Evolutionary conservation across 2,888 invertebrate genomes (phyloP).

Genomic region (Orthosia cruda): DNA sequence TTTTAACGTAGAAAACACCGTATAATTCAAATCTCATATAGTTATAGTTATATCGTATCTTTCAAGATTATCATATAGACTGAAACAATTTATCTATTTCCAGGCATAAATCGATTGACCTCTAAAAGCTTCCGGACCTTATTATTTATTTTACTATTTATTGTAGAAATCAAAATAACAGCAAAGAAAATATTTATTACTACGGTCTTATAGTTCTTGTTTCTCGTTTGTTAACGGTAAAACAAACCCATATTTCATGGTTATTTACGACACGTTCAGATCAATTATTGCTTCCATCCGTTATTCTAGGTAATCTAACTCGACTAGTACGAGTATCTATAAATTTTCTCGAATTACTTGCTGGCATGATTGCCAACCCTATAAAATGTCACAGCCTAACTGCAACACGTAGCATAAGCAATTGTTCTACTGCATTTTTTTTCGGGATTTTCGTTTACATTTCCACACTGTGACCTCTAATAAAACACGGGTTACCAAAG

Average conservation of each 20-base stretch:
- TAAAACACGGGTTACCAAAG: slow-evolving; percentile 66
- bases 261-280: slow-evolving; percentile 37
- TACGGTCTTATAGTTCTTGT: slow-evolving; percentile 2
- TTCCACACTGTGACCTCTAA: slow-evolving; percentile 50
- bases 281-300: slow-evolving; percentile 46
- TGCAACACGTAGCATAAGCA: too few species aligned
- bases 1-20: background rate
- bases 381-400: slow-evolving; percentile 42
- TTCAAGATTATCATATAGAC: background rate
- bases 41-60: background rate
- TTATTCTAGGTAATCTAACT: slow-evolving; percentile 50
- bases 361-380: slow-evolving; percentile 36
- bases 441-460: background rate
- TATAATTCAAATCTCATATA: background rate
- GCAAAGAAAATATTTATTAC: background rate
- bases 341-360: slow-evolving; percentile 35
- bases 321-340: slow-evolving; percentile 44
- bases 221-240: slow-evolving; percentile 19
- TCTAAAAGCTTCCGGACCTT: background rate
- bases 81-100: background rate
- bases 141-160: background rate
- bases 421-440: too few species aligned
- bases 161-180: background rate
- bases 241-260: slow-evolving; percentile 33
- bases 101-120: background rate